Percentiles rank a stretch among this genome's conserved stretches.
These are phyloP conservation scores for Mola mola DNA, from an alignment of 2,113 vertebrate genomes.

Conservation along the genomic window DNA sequence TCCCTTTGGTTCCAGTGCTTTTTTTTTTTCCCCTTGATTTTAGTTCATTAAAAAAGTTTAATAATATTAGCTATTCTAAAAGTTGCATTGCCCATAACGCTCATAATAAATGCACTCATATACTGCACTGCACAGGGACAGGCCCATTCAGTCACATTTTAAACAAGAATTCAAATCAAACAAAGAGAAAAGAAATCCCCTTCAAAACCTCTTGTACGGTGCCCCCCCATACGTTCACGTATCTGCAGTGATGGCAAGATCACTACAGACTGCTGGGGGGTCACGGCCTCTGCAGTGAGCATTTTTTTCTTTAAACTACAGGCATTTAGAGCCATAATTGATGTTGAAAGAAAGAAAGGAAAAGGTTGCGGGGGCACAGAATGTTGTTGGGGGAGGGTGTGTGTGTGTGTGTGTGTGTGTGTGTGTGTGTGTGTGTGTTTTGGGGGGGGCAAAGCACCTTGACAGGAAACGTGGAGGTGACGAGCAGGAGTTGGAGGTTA, in stretches of 20 bases:
- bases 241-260: slow-evolving; percentile 19
- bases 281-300: slow-evolving; percentile 40
- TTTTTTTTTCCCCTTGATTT: background rate
- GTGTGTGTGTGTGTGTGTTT: slow-evolving; percentile 8
- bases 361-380: slow-evolving; percentile 67
- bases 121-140: no score
- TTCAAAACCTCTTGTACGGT: slow-evolving; percentile 8
- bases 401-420: no score
- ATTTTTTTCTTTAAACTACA: slow-evolving; percentile 51
- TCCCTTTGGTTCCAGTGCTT: background rate
- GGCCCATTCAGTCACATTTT: background rate
- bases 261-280: slow-evolving; percentile 3
- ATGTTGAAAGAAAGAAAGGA: slow-evolving; percentile 62
- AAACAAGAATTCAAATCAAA: no score
- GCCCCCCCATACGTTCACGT: background rate
- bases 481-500: slow-evolving; percentile 72
- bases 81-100: background rate
- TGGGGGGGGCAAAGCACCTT: slow-evolving; percentile 67
- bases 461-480: slow-evolving; percentile 78
- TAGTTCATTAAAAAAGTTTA: background rate
- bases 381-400: slow-evolving; percentile 27
- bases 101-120: background rate
- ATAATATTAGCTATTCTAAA: background rate
- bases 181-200: background rate
- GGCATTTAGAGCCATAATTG: slow-evolving; percentile 58